phyloP scores from a whole-genome alignment of 2,113 vertebrate species.

The Hippocampus mohnikei region DNA sequence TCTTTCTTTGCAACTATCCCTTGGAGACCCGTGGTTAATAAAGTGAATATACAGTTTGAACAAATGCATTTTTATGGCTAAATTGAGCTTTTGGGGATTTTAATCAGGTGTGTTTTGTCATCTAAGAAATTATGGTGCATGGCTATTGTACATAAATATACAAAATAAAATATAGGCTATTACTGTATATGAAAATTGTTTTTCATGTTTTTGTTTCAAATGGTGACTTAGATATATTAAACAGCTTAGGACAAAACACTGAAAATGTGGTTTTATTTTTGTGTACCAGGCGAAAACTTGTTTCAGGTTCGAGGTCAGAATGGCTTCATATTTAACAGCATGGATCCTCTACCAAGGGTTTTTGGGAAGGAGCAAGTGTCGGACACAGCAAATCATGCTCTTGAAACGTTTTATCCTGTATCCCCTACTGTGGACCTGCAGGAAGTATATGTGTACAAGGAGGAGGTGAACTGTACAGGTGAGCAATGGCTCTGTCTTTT shows the following conservation, averaged over 20 bases:
- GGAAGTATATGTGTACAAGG: conserved; percentile 71
- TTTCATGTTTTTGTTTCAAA: too few relatives aligned
- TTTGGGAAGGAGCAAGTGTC: conserved; percentile 78
- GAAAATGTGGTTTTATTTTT: not conserved
- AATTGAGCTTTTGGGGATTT: too few relatives aligned
- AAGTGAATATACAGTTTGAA: too few relatives aligned
- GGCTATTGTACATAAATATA: too few relatives aligned
- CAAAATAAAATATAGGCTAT: too few relatives aligned
- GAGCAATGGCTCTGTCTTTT: not conserved
- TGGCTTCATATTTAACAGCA: conserved; percentile 73
- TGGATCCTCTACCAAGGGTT: conserved; percentile 74
- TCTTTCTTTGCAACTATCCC: too few relatives aligned
- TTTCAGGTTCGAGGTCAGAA: conserved; percentile 83
- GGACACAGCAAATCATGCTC: conserved; percentile 67
- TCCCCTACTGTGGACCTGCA: conserved; percentile 87
- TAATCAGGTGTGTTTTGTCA: too few relatives aligned
- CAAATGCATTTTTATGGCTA: too few relatives aligned
- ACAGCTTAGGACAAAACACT: not conserved
- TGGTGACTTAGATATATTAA: too few relatives aligned
- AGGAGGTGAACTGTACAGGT: conserved; percentile 74
- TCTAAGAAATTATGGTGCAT: too few relatives aligned
- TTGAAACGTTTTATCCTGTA: conserved; percentile 87
- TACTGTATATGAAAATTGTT: too few relatives aligned
- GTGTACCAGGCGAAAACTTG: conserved; percentile 74
- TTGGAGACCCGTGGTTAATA: too few relatives aligned